Evolutionary conservation across 2,888 invertebrate species (phyloP), one percentile per base, ranked within the genome.

Genomic region (Apamea epomidion): DNA sequence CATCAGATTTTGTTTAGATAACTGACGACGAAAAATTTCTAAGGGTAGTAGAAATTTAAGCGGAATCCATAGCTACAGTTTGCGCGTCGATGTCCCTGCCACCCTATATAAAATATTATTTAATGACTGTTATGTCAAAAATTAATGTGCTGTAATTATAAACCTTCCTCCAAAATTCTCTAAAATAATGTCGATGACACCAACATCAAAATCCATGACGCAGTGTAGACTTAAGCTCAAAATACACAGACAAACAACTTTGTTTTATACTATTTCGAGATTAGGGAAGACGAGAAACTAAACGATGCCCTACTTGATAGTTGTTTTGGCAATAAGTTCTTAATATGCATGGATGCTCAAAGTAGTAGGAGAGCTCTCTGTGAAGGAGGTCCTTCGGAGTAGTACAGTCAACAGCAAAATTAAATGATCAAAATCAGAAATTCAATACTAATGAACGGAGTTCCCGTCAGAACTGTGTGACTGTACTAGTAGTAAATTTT

Each of bases 301-400:
- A n/a, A 60, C 21, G n/a, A 48, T 74, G 48, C 8, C 10, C 74
- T 37, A 21, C 45, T 62, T 51, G 21, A 21, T 29, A 76, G 62
- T 62, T 48, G 62, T 18, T 62, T 42, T 25, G 29, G 14, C 25
- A 54, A 32, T 32, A 42, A 18, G 18, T 64, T 77, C 18, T 32
- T 54, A 45, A 58, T n/a, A 67, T 77, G 32, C 77, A 77, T 32
- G 54, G 21, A 45, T 78, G 10, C 32, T 77, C n/a, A 25, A 54
- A 65, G 18, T 45, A 42, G 25, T 32, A 10, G 10, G 5, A 42
- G 14, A 76, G 29, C 0, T 32, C 0, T 42, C 54, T 78, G 29
- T 29, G 16, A 7, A 25, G 8, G 7, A 29, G 18, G 3, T 77
- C 8, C 8, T 42, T 64, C 25, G 0, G 1, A 0, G 54, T 32